Base-by-base conservation (phyloP, 2,797 vertebrate genomes). In the Pangasius djambal region DNA sequence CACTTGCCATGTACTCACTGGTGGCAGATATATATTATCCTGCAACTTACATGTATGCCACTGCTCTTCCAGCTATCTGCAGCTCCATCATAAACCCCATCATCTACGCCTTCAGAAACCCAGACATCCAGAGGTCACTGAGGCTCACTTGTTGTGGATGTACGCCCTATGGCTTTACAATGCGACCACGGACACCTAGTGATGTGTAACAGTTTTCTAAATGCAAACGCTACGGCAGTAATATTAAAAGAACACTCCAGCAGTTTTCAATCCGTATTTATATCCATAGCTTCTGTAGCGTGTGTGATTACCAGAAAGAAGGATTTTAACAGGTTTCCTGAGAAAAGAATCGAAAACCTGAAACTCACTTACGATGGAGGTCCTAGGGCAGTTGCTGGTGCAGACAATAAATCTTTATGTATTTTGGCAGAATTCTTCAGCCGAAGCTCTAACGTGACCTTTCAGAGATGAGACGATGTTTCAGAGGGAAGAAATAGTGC, bases 41-140 rank as follows among this genome's bases (percentile, higher is more conserved):
- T 0, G 86, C 93, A 0, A 95, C 97, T n/a, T 98, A 98, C 96
- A 97, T 97, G 82, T 98, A 98, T 91, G 96, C 93, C 55, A 93
- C 97, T 6, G 97, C 96, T 5, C 95, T 98, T 89, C 97, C 97
- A 0, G 97, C 97, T 85, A 95, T 97, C 77, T 97, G 96, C 94
- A 97, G 97, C 95, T 98, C 98, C 12, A 96, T 97, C 88, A 96
- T 98, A 93, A 98, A 98, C 94, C 97, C 97, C 82, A 93, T 98
- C 92, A 96, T 98, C 18, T 98, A 98, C 81, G 98, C 97, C 89
- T 98, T 98, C 94, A 94, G 97, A 8, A 97, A 98, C 95, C 97
- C 97, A 0, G 98, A 98, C 92, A 97, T 98, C 91, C 97, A 98
- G 94, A 97, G 97, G 92, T 97, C 97, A 0, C 96, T 98, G 59